Conservation (phyloP, 1,140 invertebrate genomes). For the Hesperophylax magnus region DNA sequence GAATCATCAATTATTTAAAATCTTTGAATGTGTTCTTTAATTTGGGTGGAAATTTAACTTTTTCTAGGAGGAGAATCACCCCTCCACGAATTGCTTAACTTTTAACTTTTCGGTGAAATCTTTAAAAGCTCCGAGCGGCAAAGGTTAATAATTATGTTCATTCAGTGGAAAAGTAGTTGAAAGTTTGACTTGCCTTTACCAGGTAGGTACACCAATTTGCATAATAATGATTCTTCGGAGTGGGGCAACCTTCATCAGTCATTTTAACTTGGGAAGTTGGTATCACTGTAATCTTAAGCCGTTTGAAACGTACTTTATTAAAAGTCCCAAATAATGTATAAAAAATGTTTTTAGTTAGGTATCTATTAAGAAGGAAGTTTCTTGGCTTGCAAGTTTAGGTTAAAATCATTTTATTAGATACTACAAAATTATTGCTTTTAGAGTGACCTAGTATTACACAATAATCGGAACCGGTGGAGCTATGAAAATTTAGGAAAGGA, state of each 20-base stretch:
- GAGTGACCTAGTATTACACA: no score
- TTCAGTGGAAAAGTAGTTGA: conserved; percentile 27
- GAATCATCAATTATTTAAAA: conserved; percentile 33
- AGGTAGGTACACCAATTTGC: conserved; percentile 1
- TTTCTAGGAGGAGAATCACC: not conserved
- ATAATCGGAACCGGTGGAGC: no score
- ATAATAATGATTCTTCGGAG: conserved; percentile 5
- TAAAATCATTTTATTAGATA: no score
- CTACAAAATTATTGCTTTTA: no score
- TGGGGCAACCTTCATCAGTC: not conserved
- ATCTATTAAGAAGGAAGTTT: no score
- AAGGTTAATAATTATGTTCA: conserved; percentile 29
- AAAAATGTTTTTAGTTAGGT: no score
- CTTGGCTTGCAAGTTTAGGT: no score
- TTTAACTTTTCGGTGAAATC: conserved; percentile 6
- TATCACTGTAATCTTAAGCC: not conserved
- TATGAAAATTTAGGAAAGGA: no score
- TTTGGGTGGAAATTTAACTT: not conserved
- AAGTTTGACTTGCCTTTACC: not conserved
- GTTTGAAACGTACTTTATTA: no score
- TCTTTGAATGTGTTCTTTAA: conserved; percentile 9
- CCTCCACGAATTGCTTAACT: not conserved
- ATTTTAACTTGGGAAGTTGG: conserved; percentile 5
- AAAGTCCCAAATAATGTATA: no score
- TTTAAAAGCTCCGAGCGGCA: not conserved